Evolutionary conservation across 92 coral and sea anemone species (phyloP), one percentile per base, ranked within the genome.

Genomic region (Palythoa caribaeorum): DNA sequence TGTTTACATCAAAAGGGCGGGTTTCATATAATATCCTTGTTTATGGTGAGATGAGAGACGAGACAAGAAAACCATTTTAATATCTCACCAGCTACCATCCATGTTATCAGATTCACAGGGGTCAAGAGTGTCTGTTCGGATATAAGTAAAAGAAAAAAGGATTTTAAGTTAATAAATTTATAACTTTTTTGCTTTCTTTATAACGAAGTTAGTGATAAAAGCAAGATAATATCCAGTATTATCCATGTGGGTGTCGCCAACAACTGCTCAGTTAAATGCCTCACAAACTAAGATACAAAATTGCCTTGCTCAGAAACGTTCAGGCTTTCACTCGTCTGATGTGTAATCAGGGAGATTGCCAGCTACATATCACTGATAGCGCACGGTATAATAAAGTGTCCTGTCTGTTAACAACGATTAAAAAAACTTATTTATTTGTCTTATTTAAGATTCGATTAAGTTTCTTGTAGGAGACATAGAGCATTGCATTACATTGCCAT

Each of bases 391-490:
- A 62, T 19, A 20, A 76, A 62, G 38, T 38, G 3, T 17, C 73
- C 54, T 10, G 63, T 80, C 85, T 39, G 71, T 80, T 80, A 80
- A 62, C 74, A 80, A 48, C 6, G 55, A 80, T 80, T 69, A 21
- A 16, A n/a, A 59, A 80, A 80, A 63, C 54, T 35, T 80, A 80
- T 80, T 80, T 80, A 80, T 80, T 80, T 63, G 73, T 63, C 6
- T 69, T 63, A 80, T 80, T 80, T 80, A 80, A 80, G 48, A 80
- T 38, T 80, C 85, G 37, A 80, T 38, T 55, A 80, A 80, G 85
- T 66, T 65, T 20, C 39, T 8, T 39, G 28, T 28, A 28, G 28
- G 28, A 28, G 28, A 28, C 0, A 28, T 28, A 28, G 28, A 28
- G 28, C 28, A 28, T 28, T 28, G 38, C 16, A 28, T 19, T 11